Base-by-base conservation (phyloP, 2,888 invertebrate species). In the Schizotus pectinicornis region DNA sequence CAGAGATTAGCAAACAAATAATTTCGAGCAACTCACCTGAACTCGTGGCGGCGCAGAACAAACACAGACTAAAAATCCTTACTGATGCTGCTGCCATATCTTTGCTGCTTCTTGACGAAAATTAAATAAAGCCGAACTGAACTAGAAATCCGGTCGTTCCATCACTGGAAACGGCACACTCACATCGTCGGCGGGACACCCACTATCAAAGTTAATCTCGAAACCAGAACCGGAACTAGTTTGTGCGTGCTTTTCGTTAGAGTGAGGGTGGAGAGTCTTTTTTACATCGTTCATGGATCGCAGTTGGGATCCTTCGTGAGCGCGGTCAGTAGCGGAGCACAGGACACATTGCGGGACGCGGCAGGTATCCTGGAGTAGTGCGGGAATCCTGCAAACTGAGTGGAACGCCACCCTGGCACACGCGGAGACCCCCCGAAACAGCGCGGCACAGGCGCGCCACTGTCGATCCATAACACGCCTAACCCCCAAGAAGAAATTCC, bases 361-460 rank as follows among this genome's bases (percentile, higher is more conserved):
- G 50, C 45, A 48, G 59, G 55, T 65, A 58, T 67, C 62, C 59
- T 65, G 51, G 60, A 60, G 56, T 60, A 59, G 49, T 57, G 63
- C 47, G 58, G 56, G 64, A 59, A 55, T 67, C 63, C 67, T 70
- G 69, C 68, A 67, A 65, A 71, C 71, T 71, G 71, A 71, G 63
- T 59, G 56, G 54, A 59, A 71, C 71, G 71, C 71, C 71, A 71
- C 69, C 71, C 70, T 69, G 63, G 50, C 38, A 59, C 43, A 56
- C 63, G 64, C 67, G 71, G 67, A 66, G 67, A 67, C 68, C 69
- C 69, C 58, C 58, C 57, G 65, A 71, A 69, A 63, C 55, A 39
- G 13, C 38, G 37, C 61, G 61, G 68, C 68, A 68, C 71, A 69
- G 63, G 71, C 71, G 71, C 71, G 67, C 55, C 67, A 36, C 36